Evolutionary conservation across 1,140 invertebrate genomes (phyloP).

Genomic region (Acromyrmex heyeri): DNA sequence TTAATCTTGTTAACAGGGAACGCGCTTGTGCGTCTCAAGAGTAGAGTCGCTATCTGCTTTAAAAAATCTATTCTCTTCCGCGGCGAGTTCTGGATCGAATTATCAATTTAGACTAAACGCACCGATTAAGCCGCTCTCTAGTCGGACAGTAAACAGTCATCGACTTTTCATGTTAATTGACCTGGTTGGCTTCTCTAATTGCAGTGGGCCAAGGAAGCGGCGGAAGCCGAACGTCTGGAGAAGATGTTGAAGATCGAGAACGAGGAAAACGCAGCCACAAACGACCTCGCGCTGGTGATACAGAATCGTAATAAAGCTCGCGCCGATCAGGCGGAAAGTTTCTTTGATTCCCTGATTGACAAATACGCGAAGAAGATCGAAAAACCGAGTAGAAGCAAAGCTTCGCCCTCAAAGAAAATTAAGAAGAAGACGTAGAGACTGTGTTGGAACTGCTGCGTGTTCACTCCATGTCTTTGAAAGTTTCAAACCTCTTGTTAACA

Average conservation of each 20-base stretch:
- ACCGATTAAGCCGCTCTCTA: slow-evolving; percentile 24
- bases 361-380: slow-evolving; percentile 82
- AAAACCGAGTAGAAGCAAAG: slow-evolving; percentile 75
- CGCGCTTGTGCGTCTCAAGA: neutral
- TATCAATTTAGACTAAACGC: slow-evolving; percentile 43
- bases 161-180: slow-evolving; percentile 10
- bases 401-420: slow-evolving; percentile 68
- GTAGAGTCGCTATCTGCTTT: slow-evolving; percentile 23
- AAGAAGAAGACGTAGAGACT: slow-evolving; percentile 77
- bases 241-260: slow-evolving; percentile 81
- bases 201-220: slow-evolving; percentile 85
- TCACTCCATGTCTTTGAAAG: slow-evolving; percentile 10
- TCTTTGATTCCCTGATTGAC: slow-evolving; percentile 84
- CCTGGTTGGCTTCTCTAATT: slow-evolving; percentile 46
- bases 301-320: slow-evolving; percentile 81
- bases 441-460: neutral
- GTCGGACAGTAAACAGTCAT: slow-evolving; percentile 13
- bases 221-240: slow-evolving; percentile 81
- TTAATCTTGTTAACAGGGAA: slow-evolving; percentile 67
- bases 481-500: slow-evolving; percentile 58
- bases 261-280: slow-evolving; percentile 78
- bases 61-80: slow-evolving; percentile 20
- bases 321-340: slow-evolving; percentile 79
- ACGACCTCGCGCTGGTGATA: slow-evolving; percentile 81
- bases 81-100: slow-evolving; percentile 43